Base-by-base conservation (phyloP, 2,888 invertebrate species). In the Cabera pusaria region DNA sequence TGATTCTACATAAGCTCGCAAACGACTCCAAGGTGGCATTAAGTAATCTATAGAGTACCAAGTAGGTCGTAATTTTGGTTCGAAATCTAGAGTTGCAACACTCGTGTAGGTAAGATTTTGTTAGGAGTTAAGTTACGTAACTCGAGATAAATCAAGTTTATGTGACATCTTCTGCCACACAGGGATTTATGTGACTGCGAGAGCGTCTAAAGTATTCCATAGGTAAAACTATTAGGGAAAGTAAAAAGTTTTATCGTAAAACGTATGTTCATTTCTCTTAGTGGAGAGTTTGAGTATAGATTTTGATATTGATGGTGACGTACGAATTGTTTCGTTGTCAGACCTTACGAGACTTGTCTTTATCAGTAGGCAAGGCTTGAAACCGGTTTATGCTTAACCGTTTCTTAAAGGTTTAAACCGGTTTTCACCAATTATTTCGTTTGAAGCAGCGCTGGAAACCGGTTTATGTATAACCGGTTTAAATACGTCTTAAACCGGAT, bases 121-220 rank as follows among this genome's bases (percentile, higher is more conserved):
- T 73, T 75, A 70, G 68, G 67, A 82, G 76, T 78, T 79, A 77
- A 75, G 71, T 68, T 69, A 70, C 71, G 76, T 82, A 75, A 81
- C 70, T 64, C 67, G 57, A 76, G 69, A 85, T 86, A 86, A 86
- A 86, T 86, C 85, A 86, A 77, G 77, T 86, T 87, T 85, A 85
- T 85, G 85, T 81, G 85, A 77, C 87, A 64, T 70, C 58, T 63
- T 72, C 75, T 80, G 83, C 76, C 80, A 73, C 75, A 71, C 58
- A 56, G 54, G 69, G 76, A 86, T 87, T 84, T 86, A 86, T 84
- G 79, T 69, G 64, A 64, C 65, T 68, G 61, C 69, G 64, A 66
- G 72, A 68, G 59, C 66, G 62, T 66, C 69, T 81, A 71, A 77
- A 72, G 68, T 74, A 69, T 75, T 70, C 66, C 59, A 60, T 61